Conservation (phyloP, 2,888 invertebrate species). For the Periphyllus acericola region DNA sequence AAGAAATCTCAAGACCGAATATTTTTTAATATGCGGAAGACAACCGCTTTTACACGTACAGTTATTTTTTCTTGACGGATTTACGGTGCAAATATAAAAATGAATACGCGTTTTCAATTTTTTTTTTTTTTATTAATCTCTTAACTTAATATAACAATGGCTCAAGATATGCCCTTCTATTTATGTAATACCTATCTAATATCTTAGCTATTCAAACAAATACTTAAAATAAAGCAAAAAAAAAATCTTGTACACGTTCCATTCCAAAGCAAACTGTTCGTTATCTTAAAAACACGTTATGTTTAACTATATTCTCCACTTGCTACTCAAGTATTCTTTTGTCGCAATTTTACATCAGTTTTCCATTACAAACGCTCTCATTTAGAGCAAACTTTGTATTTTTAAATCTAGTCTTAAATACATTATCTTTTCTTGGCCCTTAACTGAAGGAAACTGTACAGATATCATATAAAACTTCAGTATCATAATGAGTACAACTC, state of each 20-base stretch:
- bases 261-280: not conserved
- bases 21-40: not conserved
- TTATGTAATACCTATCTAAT: not conserved
- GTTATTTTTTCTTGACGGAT: not conserved
- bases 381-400: not conserved
- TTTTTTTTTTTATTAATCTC: not conserved
- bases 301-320: not conserved
- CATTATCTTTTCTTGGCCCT: not conserved
- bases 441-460: not conserved
- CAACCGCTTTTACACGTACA: not conserved
- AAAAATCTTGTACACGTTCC: not conserved
- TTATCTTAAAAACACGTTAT: slow-evolving; percentile 19
- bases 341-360: not conserved
- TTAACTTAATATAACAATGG: not conserved
- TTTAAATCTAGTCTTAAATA: not conserved
- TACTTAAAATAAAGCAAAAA: not conserved
- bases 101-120: not conserved
- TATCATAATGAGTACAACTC: too few species aligned
- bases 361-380: not conserved
- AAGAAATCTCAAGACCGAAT: not conserved
- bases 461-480: too few species aligned
- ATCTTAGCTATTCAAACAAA: not conserved
- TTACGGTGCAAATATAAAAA: not conserved
- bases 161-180: not conserved
- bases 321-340: not conserved